A percentile compares a stretch with the other conserved stretches of the same genome.
phyloP scores from a whole-genome alignment of 2,113 vertebrate genomes.

The Typhlomys cinereus region DNA sequence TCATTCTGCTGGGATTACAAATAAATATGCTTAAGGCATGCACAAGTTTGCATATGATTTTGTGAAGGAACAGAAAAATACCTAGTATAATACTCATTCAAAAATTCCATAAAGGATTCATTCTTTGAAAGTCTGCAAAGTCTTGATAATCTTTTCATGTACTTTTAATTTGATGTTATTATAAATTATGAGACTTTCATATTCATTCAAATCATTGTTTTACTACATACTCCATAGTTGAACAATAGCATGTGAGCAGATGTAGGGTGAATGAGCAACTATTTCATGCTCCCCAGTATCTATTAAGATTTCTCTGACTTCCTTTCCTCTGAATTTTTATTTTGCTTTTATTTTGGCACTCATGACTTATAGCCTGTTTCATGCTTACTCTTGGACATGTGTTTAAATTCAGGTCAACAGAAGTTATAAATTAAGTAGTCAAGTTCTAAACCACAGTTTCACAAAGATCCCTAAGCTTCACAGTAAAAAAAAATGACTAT shows the following conservation, averaged over 20 bases:
- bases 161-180: neutral
- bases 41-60: neutral
- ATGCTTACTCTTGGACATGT: neutral
- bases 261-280: neutral
- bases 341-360: neutral
- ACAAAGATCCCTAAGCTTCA: neutral
- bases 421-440: neutral
- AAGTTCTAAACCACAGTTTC: neutral
- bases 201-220: neutral
- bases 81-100: neutral
- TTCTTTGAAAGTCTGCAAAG: neutral
- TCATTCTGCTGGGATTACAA: conserved; percentile 83
- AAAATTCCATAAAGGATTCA: neutral
- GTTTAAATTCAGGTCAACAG: neutral
- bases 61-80: neutral
- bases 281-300: neutral
- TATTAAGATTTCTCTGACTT: neutral
- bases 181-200: neutral
- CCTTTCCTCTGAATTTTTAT: neutral
- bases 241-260: neutral
- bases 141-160: neutral
- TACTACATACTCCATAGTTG: neutral
- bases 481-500: neutral
- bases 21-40: neutral
- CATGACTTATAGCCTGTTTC: neutral